These are phyloP conservation scores for Pedionomus torquatus DNA, from an alignment of 2,113 vertebrate genomes.

Conservation along the genomic window DNA sequence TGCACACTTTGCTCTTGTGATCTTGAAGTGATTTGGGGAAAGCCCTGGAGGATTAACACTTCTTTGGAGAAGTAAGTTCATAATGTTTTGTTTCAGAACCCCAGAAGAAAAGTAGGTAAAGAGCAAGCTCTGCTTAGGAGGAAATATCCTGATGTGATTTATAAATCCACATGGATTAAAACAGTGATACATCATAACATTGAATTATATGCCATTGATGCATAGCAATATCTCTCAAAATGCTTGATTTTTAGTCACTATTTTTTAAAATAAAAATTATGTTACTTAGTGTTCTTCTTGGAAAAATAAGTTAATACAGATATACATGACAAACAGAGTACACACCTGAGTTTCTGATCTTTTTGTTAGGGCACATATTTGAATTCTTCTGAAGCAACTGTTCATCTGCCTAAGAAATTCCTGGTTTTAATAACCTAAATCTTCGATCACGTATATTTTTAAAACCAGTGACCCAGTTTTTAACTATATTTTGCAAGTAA, in stretches of 20 bases:
- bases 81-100: neutral
- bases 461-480: neutral
- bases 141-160: constrained; percentile 34
- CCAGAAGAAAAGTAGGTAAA: neutral
- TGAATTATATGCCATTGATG: neutral
- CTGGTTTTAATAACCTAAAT: neutral
- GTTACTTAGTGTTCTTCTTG: neutral
- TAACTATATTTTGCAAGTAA: neutral
- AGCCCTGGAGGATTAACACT: neutral
- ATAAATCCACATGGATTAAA: constrained; percentile 25
- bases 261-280: neutral
- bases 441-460: neutral
- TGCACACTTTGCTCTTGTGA: neutral
- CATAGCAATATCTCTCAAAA: neutral
- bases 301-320: neutral
- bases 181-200: neutral
- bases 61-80: constrained; percentile 18
- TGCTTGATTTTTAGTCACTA: neutral
- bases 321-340: neutral
- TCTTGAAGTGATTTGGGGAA: neutral
- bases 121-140: constrained; percentile 9
- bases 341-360: neutral
- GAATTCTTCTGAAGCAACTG: neutral
- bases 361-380: neutral
- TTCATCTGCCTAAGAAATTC: neutral